Evolutionary conservation across 2,113 vertebrate species (phyloP), one percentile per base, ranked within the genome.

Genomic region (Condylura cristata): DNA sequence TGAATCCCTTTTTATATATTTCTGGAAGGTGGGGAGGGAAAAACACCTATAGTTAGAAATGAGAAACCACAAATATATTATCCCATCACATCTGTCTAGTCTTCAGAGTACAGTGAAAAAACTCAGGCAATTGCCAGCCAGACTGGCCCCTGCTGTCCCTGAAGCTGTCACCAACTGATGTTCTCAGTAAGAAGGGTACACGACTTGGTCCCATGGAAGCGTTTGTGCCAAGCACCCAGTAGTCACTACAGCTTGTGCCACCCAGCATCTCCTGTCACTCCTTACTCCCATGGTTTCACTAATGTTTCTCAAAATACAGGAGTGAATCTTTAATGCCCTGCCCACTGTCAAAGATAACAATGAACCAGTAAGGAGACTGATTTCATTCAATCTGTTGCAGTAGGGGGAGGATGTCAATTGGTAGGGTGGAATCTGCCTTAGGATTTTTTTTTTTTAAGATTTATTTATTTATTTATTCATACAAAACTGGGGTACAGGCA

Each of bases 121-220:
- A 7, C 14, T 4, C 48, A 83, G 46, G 48, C 10, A 56, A 10
- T 56, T 88, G 11, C 24, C 30, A 66, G 34, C 9, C 26, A 63
- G 71, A 71, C 32, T 46, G 56, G 8, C 39, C 22, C 51, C 24
- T 72, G n/a, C 32, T 88, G 32, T 51, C 86, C 56, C 30, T 32
- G 39, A 46, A 74, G 48, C 39, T 61, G 44, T 61, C 17, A 5
- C 46, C 17, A 68, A 20, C 34, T 56, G 53, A 32, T n/a, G 11
- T 37, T 68, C 32, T 86, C 63, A 74, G n/a, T 18, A 93, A 66
- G 14, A 39, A 53, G 26, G 44, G 28, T 1, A n/a, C 41, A n/a
- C 37, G 0, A 14, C n/a, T 66, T 1, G 34, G 34, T 72, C 18
- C 61, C 2, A 1, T 9, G 34, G 12, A 1, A 2, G 8, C 8